A percentile compares a stretch with the other conserved stretches of the same genome.
These are phyloP conservation scores for Prunella strophiata DNA, from an alignment of 2,797 vertebrate species.

Conservation along the genomic window DNA sequence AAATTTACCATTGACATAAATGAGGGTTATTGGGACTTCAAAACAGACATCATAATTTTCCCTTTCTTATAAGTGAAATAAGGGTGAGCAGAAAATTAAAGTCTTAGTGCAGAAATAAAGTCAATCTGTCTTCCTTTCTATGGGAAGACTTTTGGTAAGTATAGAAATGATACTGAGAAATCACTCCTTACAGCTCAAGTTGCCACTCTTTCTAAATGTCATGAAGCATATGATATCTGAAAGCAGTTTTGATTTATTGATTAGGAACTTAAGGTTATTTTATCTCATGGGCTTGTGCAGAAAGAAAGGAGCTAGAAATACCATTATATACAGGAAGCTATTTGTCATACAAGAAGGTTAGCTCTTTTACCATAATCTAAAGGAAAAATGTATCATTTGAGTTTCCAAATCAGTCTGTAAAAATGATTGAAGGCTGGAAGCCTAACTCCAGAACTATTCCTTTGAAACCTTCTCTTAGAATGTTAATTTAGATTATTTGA, in stretches of 20 bases:
- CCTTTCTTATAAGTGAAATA: neutral
- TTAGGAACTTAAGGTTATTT: constrained; percentile 15
- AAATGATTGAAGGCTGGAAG: neutral
- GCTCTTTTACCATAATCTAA: neutral
- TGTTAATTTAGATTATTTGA: neutral
- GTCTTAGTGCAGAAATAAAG: neutral
- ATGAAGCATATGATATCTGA: neutral
- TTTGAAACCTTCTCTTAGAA: neutral
- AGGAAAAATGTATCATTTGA: neutral
- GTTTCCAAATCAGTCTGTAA: neutral
- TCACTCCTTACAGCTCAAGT: neutral
- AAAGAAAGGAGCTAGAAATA: neutral
- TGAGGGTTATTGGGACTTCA: neutral
- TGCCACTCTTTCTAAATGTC: constrained; percentile 11
- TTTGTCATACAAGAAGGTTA: neutral
- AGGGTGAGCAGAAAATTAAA: neutral
- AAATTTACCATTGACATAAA: neutral
- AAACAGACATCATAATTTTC: neutral
- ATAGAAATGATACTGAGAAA: neutral
- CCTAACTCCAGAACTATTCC: neutral
- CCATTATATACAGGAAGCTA: neutral
- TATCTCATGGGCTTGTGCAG: neutral
- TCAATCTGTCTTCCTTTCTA: neutral
- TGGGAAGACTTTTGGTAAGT: neutral
- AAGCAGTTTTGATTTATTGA: constrained; percentile 50